Conservation (phyloP, 2,113 vertebrate genomes). For the Oceanodroma tethys region DNA sequence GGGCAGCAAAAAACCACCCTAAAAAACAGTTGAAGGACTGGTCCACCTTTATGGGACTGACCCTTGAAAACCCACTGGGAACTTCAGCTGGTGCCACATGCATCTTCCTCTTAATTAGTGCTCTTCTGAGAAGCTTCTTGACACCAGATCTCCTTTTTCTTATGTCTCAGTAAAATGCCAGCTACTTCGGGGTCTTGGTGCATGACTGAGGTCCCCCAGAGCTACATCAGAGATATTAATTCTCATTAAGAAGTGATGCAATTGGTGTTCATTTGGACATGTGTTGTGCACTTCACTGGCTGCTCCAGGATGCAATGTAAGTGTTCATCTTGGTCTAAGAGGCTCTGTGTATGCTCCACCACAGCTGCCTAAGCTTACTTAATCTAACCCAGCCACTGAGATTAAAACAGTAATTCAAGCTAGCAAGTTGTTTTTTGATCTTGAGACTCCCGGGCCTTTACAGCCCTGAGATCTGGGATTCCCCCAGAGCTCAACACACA, state of each 20-base stretch:
- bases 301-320: neutral
- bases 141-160: neutral
- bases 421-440: neutral
- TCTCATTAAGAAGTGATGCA: conserved; percentile 18
- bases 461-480: neutral
- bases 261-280: neutral
- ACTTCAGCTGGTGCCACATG: neutral
- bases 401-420: neutral
- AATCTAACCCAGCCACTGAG: neutral
- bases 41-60: neutral
- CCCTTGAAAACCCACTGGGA: neutral
- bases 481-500: neutral
- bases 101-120: conserved; percentile 13
- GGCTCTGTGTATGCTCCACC: neutral
- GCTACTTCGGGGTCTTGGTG: neutral
- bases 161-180: neutral
- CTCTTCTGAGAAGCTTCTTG: neutral
- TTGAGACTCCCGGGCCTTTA: neutral
- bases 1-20: neutral
- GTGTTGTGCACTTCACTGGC: neutral
- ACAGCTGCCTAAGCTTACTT: neutral
- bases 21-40: neutral
- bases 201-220: neutral
- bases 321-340: neutral
- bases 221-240: neutral